Percentiles rank a stretch among this genome's conserved stretches.
Evolutionary conservation across 2,797 vertebrate genomes (phyloP).

Genomic region (Etheostoma perlongum): DNA sequence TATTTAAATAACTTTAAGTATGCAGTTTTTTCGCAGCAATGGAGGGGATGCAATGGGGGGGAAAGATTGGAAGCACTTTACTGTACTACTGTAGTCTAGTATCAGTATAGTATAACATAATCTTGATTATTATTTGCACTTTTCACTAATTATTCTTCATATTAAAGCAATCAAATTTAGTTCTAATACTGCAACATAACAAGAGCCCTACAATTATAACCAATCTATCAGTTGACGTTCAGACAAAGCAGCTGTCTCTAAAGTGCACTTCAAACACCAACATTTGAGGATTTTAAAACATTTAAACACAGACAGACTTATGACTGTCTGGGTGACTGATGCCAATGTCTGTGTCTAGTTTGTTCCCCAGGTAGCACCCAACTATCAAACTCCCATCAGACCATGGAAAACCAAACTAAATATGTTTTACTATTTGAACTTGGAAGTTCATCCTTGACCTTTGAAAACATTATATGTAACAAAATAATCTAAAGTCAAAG

Average conservation of each 20-base stretch:
- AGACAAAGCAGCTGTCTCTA: not conserved
- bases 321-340: conserved; percentile 10
- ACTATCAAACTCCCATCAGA: not conserved
- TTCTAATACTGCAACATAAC: not conserved
- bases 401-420: not conserved
- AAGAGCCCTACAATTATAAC: not conserved
- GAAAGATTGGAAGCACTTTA: too few species aligned
- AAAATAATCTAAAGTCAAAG: not conserved
- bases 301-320: not conserved
- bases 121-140: too few species aligned
- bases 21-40: too few species aligned
- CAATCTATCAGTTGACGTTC: not conserved
- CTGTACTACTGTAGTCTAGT: too few species aligned
- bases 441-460: not conserved
- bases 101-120: too few species aligned
- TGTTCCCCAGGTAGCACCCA: not conserved
- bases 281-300: conserved; percentile 14
- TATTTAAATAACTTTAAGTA: too few species aligned
- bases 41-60: too few species aligned
- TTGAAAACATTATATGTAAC: not conserved
- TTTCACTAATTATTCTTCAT: too few species aligned
- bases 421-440: not conserved
- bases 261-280: not conserved
- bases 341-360: not conserved
- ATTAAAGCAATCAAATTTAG: not conserved